Conservation (phyloP, 2,113 vertebrate genomes). For the Fulmarus glacialis region DNA sequence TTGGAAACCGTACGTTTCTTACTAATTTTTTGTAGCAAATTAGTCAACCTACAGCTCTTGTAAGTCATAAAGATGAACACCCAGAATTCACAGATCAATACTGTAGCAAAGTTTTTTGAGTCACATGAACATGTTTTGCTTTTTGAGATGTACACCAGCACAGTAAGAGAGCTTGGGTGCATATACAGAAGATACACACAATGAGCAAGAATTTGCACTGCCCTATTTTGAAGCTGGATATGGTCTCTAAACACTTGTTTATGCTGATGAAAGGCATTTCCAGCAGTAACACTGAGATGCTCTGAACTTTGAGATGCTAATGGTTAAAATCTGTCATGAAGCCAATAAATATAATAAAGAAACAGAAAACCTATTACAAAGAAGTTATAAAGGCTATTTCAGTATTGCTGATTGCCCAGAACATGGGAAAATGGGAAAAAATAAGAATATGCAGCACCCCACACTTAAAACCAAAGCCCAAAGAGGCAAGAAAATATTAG, state of each 20-base stretch:
- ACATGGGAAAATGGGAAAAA: not conserved
- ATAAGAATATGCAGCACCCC: not conserved
- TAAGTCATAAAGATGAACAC: not conserved
- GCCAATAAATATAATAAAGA: not conserved
- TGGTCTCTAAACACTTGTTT: not conserved
- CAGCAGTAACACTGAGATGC: not conserved
- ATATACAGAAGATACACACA: not conserved
- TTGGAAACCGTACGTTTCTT: not conserved
- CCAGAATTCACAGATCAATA: not conserved
- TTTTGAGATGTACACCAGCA: not conserved
- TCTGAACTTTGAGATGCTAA: not conserved
- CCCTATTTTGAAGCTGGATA: not conserved
- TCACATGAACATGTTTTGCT: not conserved
- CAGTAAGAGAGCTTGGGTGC: not conserved
- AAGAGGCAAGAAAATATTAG: constrained; percentile 9
- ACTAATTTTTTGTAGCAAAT: not conserved
- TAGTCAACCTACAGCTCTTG: not conserved
- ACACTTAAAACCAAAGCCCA: not conserved
- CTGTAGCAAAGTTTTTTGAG: not conserved
- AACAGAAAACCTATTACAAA: not conserved
- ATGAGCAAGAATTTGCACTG: not conserved
- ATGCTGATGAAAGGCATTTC: not conserved
- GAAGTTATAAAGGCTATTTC: not conserved
- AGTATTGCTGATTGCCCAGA: not conserved
- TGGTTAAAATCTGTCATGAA: not conserved